Evolutionary conservation across 2,888 invertebrate species (phyloP).

Genomic region (Agonopterix arenella): DNA sequence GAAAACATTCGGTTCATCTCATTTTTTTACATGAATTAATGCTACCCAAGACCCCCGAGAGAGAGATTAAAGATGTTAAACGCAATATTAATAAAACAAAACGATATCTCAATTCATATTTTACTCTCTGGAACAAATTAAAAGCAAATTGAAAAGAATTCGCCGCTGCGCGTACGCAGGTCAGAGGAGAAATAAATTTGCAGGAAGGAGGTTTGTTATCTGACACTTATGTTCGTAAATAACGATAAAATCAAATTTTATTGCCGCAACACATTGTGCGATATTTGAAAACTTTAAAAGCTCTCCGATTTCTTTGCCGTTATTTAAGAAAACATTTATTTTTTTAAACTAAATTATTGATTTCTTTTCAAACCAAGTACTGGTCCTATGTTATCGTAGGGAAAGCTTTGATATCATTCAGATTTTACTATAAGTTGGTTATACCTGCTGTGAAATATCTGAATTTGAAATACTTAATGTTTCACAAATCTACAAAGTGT

Average conservation of each 20-base stretch:
- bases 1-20: background rate
- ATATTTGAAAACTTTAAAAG: constrained; percentile 1
- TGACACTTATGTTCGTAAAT: constrained; percentile 24
- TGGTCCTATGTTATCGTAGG: too few species aligned
- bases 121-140: constrained; percentile 1
- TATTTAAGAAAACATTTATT: background rate
- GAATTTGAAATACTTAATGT: too few species aligned
- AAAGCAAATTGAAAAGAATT: background rate
- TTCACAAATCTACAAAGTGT: too few species aligned
- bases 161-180: constrained; percentile 3
- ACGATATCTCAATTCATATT: constrained; percentile 7
- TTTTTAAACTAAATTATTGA: too few species aligned
- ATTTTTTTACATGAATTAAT: too few species aligned
- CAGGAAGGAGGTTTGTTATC: constrained; percentile 4
- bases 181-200: constrained; percentile 21
- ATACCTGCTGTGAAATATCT: too few species aligned
- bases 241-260: constrained; percentile 34
- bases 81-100: too few species aligned
- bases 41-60: too few species aligned
- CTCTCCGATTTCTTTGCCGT: constrained; percentile 4
- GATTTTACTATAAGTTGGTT: too few species aligned
- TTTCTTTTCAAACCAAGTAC: too few species aligned
- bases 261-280: constrained; percentile 15
- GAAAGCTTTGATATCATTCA: too few species aligned
- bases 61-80: too few species aligned